A percentile compares a stretch with the other conserved stretches of the same genome.
These are phyloP conservation scores for Fistularia commersonii DNA, from an alignment of 2,797 vertebrate species.

Conservation along the genomic window DNA sequence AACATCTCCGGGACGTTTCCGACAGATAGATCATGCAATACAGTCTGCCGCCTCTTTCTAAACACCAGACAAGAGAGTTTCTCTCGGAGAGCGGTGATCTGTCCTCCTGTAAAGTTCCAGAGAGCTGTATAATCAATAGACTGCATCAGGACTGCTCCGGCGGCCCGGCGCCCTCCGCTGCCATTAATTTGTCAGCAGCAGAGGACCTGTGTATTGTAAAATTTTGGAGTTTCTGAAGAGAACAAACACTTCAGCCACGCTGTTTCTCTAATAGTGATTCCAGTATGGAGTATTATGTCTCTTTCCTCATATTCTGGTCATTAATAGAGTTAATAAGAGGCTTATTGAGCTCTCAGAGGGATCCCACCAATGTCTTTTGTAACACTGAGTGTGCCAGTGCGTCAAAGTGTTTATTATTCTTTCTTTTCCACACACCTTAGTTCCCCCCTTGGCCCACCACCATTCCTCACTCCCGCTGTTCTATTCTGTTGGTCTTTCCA, in stretches of 20 bases:
- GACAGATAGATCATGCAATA: too few species aligned
- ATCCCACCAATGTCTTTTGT: conserved; percentile 41
- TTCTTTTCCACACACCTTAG: conserved; percentile 31
- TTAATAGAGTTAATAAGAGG: conserved; percentile 55
- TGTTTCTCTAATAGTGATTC: conserved; percentile 32
- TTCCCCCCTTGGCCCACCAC: conserved; percentile 13
- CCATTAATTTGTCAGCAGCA: too few species aligned
- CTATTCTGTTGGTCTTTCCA: conserved; percentile 29
- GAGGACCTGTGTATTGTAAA: too few species aligned
- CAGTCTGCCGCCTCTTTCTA: too few species aligned
- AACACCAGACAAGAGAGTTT: too few species aligned
- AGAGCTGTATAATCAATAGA: too few species aligned
- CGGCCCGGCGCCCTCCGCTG: too few species aligned
- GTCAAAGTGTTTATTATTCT: conserved; percentile 41
- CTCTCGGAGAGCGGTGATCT: too few species aligned
- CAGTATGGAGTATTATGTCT: conserved; percentile 40
- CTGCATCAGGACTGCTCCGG: too few species aligned
- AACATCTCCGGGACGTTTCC: too few species aligned
- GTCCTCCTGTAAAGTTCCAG: too few species aligned
- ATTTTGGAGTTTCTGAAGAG: too few species aligned
- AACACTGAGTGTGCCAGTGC: conserved; percentile 18
- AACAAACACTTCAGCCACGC: conserved; percentile 12
- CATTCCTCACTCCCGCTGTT: conserved; percentile 33
- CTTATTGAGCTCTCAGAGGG: conserved; percentile 37
- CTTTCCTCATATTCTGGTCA: conserved; percentile 36